These are phyloP conservation scores for Oplegnathus fasciatus DNA, from an alignment of 2,113 vertebrate genomes.

Conservation along the genomic window DNA sequence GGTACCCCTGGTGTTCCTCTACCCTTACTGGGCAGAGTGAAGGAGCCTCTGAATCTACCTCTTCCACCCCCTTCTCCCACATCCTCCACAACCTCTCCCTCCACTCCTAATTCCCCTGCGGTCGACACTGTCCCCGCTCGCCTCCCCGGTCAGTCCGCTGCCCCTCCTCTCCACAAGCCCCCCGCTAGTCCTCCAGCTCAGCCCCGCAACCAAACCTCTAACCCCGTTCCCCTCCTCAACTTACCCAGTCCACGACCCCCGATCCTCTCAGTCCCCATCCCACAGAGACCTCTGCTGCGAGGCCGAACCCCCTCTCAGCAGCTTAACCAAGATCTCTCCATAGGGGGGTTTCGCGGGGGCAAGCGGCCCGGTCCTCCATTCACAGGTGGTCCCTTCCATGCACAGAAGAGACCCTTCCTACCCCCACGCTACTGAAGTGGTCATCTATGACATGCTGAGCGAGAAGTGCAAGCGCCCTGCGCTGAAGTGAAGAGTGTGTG, in stretches of 20 bases:
- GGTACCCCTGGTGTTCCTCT: constrained; percentile 81
- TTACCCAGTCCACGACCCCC: constrained; percentile 83
- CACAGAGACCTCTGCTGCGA: constrained; percentile 84
- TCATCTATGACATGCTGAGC: constrained; percentile 61
- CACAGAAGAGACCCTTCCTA: constrained; percentile 93
- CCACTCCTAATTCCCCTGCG: constrained; percentile 77
- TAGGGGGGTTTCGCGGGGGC: constrained; percentile 84
- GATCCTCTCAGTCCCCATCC: constrained; percentile 81
- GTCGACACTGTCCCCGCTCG: constrained; percentile 61
- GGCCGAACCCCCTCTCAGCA: constrained; percentile 80
- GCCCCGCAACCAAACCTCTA: constrained; percentile 63
- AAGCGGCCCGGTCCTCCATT: constrained; percentile 90
- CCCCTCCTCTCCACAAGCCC: constrained; percentile 62
- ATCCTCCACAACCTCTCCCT: constrained; percentile 71
- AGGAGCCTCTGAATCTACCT: constrained; percentile 82
- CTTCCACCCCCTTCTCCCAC: constrained; percentile 70
- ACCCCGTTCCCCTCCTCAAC: constrained; percentile 75
- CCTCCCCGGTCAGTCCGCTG: constrained; percentile 30
- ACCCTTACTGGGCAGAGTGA: constrained; percentile 83
- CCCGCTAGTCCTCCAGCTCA: constrained; percentile 68
- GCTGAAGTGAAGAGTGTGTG: constrained; percentile 62
- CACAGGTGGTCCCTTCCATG: constrained; percentile 87
- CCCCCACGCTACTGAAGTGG: constrained; percentile 93
- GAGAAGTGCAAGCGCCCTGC: constrained; percentile 56
- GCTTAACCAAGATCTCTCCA: constrained; percentile 85